Conservation (phyloP, 2,797 vertebrate species). For the Sebastes cheni region DNA sequence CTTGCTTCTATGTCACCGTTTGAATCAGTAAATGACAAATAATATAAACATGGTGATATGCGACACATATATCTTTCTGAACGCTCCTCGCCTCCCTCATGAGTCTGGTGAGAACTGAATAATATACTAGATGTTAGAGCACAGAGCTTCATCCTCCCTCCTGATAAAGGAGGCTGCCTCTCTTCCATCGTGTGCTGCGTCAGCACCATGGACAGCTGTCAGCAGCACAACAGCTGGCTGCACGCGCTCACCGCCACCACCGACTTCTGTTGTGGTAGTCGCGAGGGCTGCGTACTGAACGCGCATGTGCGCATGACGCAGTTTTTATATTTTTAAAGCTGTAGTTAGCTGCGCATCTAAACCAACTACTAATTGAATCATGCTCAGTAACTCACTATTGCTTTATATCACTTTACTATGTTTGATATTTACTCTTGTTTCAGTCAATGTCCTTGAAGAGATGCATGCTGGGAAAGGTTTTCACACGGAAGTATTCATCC, state of each 20-base stretch:
- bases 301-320: conserved; percentile 21
- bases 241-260: neutral
- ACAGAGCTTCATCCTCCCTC: accelerated
- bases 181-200: neutral
- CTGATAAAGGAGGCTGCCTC: too few relatives aligned
- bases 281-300: neutral
- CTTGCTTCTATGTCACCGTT: accelerated
- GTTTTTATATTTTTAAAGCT: neutral
- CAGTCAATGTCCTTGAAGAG: neutral
- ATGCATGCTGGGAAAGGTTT: neutral
- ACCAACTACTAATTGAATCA: neutral
- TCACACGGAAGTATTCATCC: neutral
- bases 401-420: neutral
- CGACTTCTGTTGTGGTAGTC: neutral
- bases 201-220: conserved; percentile 66
- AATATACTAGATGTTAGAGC: accelerated
- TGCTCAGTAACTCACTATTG: neutral
- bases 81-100: accelerated
- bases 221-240: neutral
- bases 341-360: neutral
- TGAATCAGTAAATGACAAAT: neutral
- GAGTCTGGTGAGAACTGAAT: too few relatives aligned
- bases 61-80: too few relatives aligned
- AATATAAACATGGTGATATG: too few relatives aligned
- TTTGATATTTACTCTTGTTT: neutral